phyloP scores from a whole-genome alignment of 30 jellyfish, hydroid and myxozoan genomes.

The Chironex yamaguchii region DNA sequence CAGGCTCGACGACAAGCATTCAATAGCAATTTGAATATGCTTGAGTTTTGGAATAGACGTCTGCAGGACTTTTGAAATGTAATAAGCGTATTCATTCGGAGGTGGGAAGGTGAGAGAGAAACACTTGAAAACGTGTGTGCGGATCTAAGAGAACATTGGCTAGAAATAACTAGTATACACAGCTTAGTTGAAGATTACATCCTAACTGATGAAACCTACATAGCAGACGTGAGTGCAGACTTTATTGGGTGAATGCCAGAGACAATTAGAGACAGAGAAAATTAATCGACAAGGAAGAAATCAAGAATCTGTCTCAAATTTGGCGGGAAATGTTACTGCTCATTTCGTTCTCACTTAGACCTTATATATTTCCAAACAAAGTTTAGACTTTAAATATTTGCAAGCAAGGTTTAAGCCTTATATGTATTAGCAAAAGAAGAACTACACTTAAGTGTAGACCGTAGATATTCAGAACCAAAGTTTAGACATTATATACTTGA shows the following conservation, averaged over 20 bases:
- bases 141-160: neutral
- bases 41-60: conserved; percentile 25
- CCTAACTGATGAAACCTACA: neutral
- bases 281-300: conserved; percentile 15
- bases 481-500: too few relatives aligned
- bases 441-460: too few relatives aligned
- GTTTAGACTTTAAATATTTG: too few relatives aligned
- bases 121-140: neutral
- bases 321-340: too few relatives aligned
- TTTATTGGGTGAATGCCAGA: neutral
- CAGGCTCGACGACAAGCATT: conserved; percentile 44
- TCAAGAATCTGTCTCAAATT: conserved; percentile 7
- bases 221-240: neutral
- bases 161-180: neutral
- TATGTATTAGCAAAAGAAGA: too few relatives aligned
- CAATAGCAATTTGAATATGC: conserved; percentile 39
- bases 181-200: neutral
- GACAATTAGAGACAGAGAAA: conserved; percentile 6
- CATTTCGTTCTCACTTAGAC: too few relatives aligned
- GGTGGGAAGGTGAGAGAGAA: conserved; percentile 8
- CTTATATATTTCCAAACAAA: too few relatives aligned
- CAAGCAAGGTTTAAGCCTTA: too few relatives aligned
- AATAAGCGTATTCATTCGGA: conserved; percentile 28
- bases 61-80: conserved; percentile 34
- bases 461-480: too few relatives aligned